Base-by-base conservation (phyloP, 1,140 invertebrate species). In the Steinernema feltiae region DNA sequence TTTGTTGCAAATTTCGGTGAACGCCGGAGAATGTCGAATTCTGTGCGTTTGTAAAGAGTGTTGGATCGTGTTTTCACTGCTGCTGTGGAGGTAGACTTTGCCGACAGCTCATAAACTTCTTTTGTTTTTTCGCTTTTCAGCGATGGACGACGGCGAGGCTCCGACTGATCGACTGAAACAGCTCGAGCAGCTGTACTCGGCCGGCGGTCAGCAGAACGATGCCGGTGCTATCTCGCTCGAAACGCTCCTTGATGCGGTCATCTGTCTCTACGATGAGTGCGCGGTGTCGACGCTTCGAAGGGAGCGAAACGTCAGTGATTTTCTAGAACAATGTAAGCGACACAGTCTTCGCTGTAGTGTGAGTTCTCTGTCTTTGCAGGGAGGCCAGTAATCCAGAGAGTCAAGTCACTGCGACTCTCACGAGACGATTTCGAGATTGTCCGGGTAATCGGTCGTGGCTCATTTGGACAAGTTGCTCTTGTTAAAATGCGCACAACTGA, bases 401-500 rank as follows among this genome's bases (percentile, higher is more conserved):
- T 27, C 7, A 63, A 63, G 24, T n/a, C 15, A 15, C 53, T 63
- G 7, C 7, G 53, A 63, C 24, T 63, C 7, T 27, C 15, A 21
- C 2, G 30, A 74, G 30, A 74, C 30, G 46, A 48, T 48, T 71
- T 74, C 29, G 48, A 30, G 21, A 48, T 74, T 71, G 27, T 74
- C 30, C 48, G 69, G 1, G 46, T 29, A 18, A 41, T 74, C 48
- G 27, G 73, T 24, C 27, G 73, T 27, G 48, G 69, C 73, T 2
- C 97, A 63, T 99, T 99, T 89, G 97, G 97, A 17, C 97, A 99
- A 89, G 84, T 85, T 24, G 85, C 84, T 18, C 82, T 86, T 27
- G 84, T 85, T 27, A 41, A 79, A 72, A 74, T 85, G 74, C 24
- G 41, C 74, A 12, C n/a, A 18, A 63, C 48, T 74, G 74, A 79